Evolutionary conservation across 2,888 invertebrate species (phyloP), one percentile per base, ranked within the genome.

Genomic region (Mimachlamys varia): DNA sequence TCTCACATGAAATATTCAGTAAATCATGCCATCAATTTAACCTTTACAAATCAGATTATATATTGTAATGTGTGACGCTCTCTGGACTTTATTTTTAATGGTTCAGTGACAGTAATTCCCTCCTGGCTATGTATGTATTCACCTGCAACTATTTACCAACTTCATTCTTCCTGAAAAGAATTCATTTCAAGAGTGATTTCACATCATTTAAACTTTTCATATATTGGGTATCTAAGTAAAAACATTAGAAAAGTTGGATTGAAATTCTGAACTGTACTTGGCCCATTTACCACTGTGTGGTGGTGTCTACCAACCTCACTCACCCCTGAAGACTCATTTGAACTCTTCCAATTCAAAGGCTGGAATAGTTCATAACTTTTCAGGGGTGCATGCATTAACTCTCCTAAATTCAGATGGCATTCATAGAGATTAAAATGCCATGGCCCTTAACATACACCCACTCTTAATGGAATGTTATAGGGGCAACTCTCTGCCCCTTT

Each of bases 11-110:
- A 33, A 33, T 33, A 76, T 15, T 15, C 3, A 27, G 33, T 33
- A 76, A 27, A 76, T 76, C 10, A 76, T 76, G 27, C 3, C 13
- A 76, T 27, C 76, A 7, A 33, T 27, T 33, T 27, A 33, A 76
- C 76, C 19, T 76, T 76, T 76, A 76, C 15, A 76, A 76, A 27
- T 76, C 27, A 76, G 33, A 76, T 76, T 76, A 76, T 76, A 27
- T 76, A 76, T 76, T 33, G 33, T 76, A 33, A 76, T 76, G 76
- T 76, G 76, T 53, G 15, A 2, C 19, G 53, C 17, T 53, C 53
- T 19, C 53, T 12, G 5, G 53, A 53, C 53, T 53, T 53, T 33
- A 22, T 27, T 10, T 27, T 76, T 27, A 15, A 76, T 10, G 44
- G 44, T 44, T 44, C 44, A 44, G 44, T 3, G 44, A 44, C 44